phyloP scores from a whole-genome alignment of 2,113 vertebrate genomes.

The Centrocercus urophasianus region DNA sequence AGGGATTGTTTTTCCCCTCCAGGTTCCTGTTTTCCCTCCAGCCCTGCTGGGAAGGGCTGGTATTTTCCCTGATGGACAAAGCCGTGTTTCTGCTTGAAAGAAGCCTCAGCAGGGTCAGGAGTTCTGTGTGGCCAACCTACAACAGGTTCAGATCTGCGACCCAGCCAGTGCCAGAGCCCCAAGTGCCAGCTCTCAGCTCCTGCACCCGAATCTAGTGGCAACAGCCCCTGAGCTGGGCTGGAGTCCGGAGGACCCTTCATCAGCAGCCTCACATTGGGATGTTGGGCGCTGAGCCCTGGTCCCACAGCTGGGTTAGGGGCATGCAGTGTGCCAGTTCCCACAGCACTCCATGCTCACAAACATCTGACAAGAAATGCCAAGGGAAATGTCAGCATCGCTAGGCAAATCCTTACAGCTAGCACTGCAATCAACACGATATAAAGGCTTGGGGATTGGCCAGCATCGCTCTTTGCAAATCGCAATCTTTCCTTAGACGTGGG shows the following conservation, averaged over 20 bases:
- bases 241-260: neutral
- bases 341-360: neutral
- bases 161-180: accelerated
- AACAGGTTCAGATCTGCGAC: neutral
- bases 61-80: neutral
- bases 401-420: neutral
- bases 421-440: neutral
- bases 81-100: neutral
- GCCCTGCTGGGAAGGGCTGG: neutral
- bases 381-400: neutral
- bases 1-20: constrained; percentile 27
- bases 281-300: neutral
- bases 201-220: neutral
- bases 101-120: neutral
- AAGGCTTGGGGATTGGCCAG: neutral
- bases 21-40: constrained; percentile 57
- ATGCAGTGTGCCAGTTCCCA: neutral
- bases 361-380: accelerated
- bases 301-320: neutral
- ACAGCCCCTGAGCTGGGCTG: neutral
- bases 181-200: neutral
- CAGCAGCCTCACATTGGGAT: accelerated
- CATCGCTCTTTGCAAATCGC: neutral
- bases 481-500: neutral
- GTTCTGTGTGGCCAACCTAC: accelerated